These are phyloP conservation scores for Leptinotarsa peninsularis DNA, from an alignment of 2,888 invertebrate species.

Conservation along the genomic window DNA sequence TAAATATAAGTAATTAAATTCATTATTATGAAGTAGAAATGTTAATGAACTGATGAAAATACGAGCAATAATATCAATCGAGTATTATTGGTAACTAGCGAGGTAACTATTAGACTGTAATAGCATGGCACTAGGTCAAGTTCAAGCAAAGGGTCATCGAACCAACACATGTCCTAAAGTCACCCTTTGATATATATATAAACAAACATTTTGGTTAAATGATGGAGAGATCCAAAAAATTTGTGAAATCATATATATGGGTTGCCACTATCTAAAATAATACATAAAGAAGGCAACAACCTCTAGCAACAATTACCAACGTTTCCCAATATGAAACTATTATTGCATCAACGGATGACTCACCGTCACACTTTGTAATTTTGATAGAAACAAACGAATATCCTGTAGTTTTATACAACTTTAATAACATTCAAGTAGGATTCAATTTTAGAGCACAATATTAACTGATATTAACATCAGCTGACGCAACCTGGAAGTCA, in stretches of 20 bases:
- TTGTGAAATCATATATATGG: background rate
- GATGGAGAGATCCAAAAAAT: background rate
- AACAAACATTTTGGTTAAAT: no score
- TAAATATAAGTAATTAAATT: no score
- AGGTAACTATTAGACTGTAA: no score
- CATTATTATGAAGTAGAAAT: no score
- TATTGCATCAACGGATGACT: constrained; percentile 31
- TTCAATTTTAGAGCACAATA: background rate
- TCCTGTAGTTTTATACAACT: background rate
- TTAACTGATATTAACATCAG: background rate
- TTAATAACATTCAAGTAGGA: background rate
- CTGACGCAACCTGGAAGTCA: constrained; percentile 2
- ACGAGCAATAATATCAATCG: no score
- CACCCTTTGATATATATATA: no score
- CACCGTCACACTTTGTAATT: constrained; percentile 3
- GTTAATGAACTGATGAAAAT: no score
- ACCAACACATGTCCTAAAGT: background rate
- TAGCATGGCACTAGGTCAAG: background rate
- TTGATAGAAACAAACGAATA: background rate
- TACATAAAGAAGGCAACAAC: constrained; percentile 31
- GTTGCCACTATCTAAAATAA: background rate
- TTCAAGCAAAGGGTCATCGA: constrained; percentile 15
- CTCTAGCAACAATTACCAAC: constrained; percentile 20
- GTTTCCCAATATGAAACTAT: constrained; percentile 26
- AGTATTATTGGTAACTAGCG: no score